Percentiles rank a stretch among this genome's conserved stretches.
Conservation (phyloP, 2,113 vertebrate genomes). For the Corythoichthys intestinalis region DNA sequence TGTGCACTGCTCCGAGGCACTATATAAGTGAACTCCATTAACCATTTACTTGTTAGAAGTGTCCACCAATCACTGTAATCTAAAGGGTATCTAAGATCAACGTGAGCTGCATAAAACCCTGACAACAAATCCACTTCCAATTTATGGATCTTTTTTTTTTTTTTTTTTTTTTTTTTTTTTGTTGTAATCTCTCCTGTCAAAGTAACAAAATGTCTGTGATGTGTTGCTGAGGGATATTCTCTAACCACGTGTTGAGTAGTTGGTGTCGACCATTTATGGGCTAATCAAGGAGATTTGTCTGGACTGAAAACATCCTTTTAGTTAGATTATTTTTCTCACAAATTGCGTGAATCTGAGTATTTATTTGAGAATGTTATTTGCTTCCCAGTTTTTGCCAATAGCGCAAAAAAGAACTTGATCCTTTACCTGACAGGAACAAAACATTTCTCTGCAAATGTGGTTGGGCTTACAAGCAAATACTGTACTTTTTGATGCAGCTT, state of each 20-base stretch:
- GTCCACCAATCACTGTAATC: slow-evolving; percentile 26
- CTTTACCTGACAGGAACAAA: neutral
- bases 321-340: neutral
- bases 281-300: neutral
- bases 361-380: neutral
- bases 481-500: too few species aligned
- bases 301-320: neutral
- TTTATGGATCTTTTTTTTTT: slow-evolving; percentile 1
- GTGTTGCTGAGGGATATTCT: neutral
- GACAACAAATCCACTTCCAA: slow-evolving; percentile 3
- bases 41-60: slow-evolving; percentile 20
- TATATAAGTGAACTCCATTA: slow-evolving; percentile 34
- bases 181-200: neutral
- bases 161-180: neutral
- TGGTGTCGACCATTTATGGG: slow-evolving; percentile 6
- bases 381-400: neutral
- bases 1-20: slow-evolving; percentile 22
- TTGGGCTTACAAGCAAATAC: neutral
- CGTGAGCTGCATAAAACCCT: slow-evolving; percentile 9
- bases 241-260: slow-evolving; percentile 4
- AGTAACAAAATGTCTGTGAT: neutral
- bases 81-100: slow-evolving; percentile 12
- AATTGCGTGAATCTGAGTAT: neutral
- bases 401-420: neutral
- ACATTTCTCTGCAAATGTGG: neutral